Conservation (phyloP, 1,140 invertebrate genomes). For the Semibalanus balanoides region DNA sequence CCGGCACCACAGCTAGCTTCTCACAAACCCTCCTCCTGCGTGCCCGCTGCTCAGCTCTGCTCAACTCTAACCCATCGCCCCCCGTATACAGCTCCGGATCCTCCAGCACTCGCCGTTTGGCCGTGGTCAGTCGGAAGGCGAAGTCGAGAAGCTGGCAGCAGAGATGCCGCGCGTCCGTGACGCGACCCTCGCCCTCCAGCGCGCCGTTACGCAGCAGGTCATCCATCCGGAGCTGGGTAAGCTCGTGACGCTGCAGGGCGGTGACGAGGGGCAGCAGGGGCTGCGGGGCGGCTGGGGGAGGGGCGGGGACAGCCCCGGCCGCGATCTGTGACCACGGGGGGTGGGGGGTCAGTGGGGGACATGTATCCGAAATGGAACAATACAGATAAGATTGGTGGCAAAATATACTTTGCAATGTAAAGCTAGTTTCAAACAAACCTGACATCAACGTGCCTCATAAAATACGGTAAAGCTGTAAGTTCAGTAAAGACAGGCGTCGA, state of each 20-base stretch:
- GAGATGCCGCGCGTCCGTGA: constrained; percentile 31
- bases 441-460: too few relatives aligned
- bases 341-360: too few relatives aligned
- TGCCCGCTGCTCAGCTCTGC: constrained; percentile 63
- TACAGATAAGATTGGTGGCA: too few relatives aligned
- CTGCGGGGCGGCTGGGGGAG: constrained; percentile 27
- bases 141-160: constrained; percentile 64
- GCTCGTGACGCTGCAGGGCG: constrained; percentile 62
- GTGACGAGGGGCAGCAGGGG: constrained; percentile 49
- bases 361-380: too few relatives aligned
- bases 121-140: constrained; percentile 54
- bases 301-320: not conserved
- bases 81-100: constrained; percentile 58
- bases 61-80: constrained; percentile 42
- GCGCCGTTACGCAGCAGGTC: constrained; percentile 46
- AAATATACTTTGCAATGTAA: too few relatives aligned
- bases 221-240: constrained; percentile 62
- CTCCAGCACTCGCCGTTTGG: constrained; percentile 60
- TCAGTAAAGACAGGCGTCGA: too few relatives aligned
- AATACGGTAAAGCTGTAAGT: too few relatives aligned
- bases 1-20: constrained; percentile 59
- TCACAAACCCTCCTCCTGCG: constrained; percentile 56
- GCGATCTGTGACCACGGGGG: not conserved
- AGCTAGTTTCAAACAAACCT: too few relatives aligned
- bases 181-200: constrained; percentile 24